Evolutionary conservation across 2,113 vertebrate genomes (phyloP).

Genomic region (Cygnus buccinator): DNA sequence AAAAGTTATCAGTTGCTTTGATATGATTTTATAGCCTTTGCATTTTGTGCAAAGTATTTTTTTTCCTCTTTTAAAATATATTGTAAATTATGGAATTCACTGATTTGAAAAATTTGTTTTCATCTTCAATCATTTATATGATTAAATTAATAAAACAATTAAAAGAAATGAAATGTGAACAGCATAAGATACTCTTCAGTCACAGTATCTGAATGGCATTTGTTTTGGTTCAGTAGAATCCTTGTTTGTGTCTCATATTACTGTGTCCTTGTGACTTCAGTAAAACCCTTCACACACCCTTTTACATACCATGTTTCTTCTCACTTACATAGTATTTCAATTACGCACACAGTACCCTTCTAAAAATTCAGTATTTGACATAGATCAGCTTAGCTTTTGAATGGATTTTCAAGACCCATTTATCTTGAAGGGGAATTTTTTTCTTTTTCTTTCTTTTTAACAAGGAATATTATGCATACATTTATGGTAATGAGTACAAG

Average conservation of each 20-base stretch:
- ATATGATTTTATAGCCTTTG: background rate
- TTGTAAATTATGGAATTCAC: background rate
- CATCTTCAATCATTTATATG: background rate
- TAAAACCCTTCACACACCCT: background rate
- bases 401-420: background rate
- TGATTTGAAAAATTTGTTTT: background rate
- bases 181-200: background rate
- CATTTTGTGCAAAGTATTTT: background rate
- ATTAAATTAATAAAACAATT: background rate
- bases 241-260: background rate
- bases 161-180: background rate
- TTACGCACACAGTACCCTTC: background rate
- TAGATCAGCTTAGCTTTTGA: background rate
- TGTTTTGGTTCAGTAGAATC: background rate
- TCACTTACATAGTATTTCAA: background rate
- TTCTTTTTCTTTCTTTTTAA: background rate
- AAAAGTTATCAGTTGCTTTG: background rate
- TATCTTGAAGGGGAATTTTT: background rate
- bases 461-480: background rate
- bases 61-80: background rate
- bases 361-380: slow-evolving; percentile 17
- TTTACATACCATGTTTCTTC: background rate
- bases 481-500: slow-evolving; percentile 29
- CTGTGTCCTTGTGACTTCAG: background rate
- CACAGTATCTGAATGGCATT: background rate